Evolutionary conservation across 2,113 vertebrate genomes (phyloP).

Genomic region (Climacteris rufus): DNA sequence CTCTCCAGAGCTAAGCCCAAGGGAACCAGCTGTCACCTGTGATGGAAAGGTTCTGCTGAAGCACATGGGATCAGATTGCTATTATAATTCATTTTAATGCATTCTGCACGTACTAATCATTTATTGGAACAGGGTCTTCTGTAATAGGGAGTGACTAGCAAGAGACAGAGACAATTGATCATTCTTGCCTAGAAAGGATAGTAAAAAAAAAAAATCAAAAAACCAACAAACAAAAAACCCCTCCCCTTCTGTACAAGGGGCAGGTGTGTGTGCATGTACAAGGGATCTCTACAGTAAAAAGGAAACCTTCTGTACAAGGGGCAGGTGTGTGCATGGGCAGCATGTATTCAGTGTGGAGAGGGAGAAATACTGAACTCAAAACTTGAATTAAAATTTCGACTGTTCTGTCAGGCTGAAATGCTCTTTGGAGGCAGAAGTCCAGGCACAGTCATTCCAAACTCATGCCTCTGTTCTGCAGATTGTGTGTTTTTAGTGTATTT

Average conservation of each 20-base stretch:
- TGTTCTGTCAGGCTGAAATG: not conserved
- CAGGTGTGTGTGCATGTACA: not conserved
- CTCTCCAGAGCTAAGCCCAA: constrained; percentile 2
- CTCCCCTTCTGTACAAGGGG: not conserved
- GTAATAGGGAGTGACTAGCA: constrained; percentile 40
- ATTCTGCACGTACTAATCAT: constrained; percentile 44
- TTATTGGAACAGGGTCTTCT: constrained; percentile 60
- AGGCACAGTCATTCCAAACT: not conserved
- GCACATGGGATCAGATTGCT: constrained; percentile 28
- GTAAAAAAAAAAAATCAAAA: constrained; percentile 16
- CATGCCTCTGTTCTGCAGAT: not conserved
- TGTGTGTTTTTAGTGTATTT: not conserved
- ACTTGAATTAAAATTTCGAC: not conserved
- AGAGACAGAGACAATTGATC: constrained; percentile 26
- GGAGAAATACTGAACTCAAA: not conserved
- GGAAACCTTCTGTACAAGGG: not conserved
- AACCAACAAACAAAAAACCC: not conserved
- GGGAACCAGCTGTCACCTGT: constrained; percentile 41
- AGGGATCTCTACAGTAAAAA: not conserved
- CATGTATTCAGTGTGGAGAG: not conserved
- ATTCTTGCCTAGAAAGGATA: not conserved
- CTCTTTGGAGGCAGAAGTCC: not conserved
- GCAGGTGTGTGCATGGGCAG: not conserved
- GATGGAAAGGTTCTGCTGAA: constrained; percentile 28
- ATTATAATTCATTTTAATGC: constrained; percentile 63